Evolutionary conservation across 2,888 invertebrate genomes (phyloP), one percentile per base, ranked within the genome.

Genomic region (Reticulitermes lucifugus): DNA sequence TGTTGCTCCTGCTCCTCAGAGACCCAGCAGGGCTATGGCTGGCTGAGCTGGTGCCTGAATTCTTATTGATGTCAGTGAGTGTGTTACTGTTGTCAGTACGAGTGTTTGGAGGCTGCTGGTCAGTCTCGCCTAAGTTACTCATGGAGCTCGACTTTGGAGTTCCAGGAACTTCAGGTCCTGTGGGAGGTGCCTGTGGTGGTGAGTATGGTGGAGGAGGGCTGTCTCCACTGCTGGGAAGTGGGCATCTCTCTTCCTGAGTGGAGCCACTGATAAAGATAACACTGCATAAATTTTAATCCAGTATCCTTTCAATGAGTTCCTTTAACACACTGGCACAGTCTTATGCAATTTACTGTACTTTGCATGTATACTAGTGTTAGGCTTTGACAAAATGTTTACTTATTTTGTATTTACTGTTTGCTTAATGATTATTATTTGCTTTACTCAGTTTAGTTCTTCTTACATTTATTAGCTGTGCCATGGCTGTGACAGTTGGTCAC

Each of bases 161-260:
- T 55, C 82, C 85, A 43, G 84, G 79, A 59, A 60, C 83, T 71
- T 83, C 84, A 46, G 84, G 79, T 43, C 73, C 82, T 51, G 83
- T 79, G 18, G 55, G 82, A 25, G 79, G 85, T 46, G 73, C 73
- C 84, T 87, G 86, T 35, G 88, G 88, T 85, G 91, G 90, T 59
- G 90, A 90, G 88, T 91, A 91, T 9, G 92, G 92, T 4, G 92
- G 91, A 43, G 91, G 92, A 75, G 92, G 92, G 88, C 91, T 91
- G 88, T 90, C 88, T 86, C 88, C 88, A 87, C 84, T 85, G 87
- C 86, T 87, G 85, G 87, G 87, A 84, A 85, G 87, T 85, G 86
- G 86, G 65, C 85, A 85, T 85, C 86, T 87, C 86, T 87, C 86
- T 79, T 89, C 89, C 87, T 88, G 88, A 85, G 88, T 86, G 83